Base-by-base conservation (phyloP, 2,888 invertebrate species). In the Melieria omissa region DNA sequence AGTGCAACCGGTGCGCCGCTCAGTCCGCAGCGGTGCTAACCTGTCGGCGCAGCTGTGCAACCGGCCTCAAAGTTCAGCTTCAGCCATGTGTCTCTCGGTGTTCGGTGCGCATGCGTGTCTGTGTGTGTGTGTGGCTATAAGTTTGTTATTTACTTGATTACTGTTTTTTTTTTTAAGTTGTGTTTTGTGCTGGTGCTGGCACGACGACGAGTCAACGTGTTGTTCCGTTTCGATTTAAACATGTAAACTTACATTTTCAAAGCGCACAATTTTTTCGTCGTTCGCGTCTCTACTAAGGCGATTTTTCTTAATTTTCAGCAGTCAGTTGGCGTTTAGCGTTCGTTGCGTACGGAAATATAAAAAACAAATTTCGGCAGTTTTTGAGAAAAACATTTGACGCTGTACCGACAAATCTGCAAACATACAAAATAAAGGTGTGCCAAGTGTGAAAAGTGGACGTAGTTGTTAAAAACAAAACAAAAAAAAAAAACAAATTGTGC, bases 281-380 rank as follows among this genome's bases (percentile, higher is more conserved):
- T 49, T 7, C 2, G 52, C 16, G 16, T 58, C 29, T 58, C 67
- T 67, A 60, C 67, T 72, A 60, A 54, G 69, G 68, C 46, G 61
- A 71, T 66, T 60, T 65, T 70, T 78, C 68, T 68, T 78, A 81
- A 79, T 73, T 80, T 80, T 73, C 69, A 65, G 52, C 78, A 80
- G 74, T 82, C 84, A 84, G 84, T 84, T 79, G 77, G 78, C 79
- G 78, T 82, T 82, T 77, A 80, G 78, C 84, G 78, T 78, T 84
- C 81, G 79, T 70, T 65, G 80, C 72, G 84, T 78, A 73, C 79
- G 79, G 81, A 69, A 62, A 52, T 45, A 54, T n/a, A 41, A 46
- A 58, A 55, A 66, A 64, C 49, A 44, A 29, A 29, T 29, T 29
- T 29, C 29, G 29, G 29, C 29, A 29, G 29, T 47, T 66, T 66